Base-by-base conservation (phyloP, 2,113 vertebrate genomes). In the Atractosteus spatula region DNA sequence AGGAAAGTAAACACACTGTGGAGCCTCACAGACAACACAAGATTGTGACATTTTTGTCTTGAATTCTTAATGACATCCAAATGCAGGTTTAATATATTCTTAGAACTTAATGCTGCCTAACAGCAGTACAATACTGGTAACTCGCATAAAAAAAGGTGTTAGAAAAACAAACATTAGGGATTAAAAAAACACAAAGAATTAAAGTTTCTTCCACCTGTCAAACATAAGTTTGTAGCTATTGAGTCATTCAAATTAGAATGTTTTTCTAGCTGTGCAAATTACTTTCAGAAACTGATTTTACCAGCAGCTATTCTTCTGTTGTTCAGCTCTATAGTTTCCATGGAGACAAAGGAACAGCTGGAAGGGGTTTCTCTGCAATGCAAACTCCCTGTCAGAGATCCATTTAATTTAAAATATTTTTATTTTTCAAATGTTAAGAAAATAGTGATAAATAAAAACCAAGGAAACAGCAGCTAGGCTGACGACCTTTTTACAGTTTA, bases 331-430 rank as follows among this genome's bases (percentile, higher is more conserved):
- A 59, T 16, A 51, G 78, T 86, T 83, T 77, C 84, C 80, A 83
- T 84, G 80, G 84, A 82, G 83, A 84, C 76, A 70, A 73, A 77
- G 69, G 76, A 79, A 76, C 63, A 76, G 73, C 51, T 76, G 66
- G 55, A 78, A 65, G 62, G 68, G 74, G 74, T 72, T 69, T 70
- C 70, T 79, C 69, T 76, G 77, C 71, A 65, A 75, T 47, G 44
- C 56, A 42, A 69, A 69, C 47, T 68, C 47, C 75, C 41, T 75
- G 68, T 77, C 13, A 75, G 41, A 68, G 83, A 83, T 73, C 45
- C 0, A 83, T 68, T 3, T 6, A 69, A 73, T 81, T 68, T 62
- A 3, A 67, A 29, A 29, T 62, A 80, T 55, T n/a, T 57, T 55
- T 55, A 68, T 59, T 55, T 69, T 59, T 57, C 12, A 54, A 29